phyloP scores from a whole-genome alignment of 2,113 vertebrate genomes.

The Terrapene triunguis region DNA sequence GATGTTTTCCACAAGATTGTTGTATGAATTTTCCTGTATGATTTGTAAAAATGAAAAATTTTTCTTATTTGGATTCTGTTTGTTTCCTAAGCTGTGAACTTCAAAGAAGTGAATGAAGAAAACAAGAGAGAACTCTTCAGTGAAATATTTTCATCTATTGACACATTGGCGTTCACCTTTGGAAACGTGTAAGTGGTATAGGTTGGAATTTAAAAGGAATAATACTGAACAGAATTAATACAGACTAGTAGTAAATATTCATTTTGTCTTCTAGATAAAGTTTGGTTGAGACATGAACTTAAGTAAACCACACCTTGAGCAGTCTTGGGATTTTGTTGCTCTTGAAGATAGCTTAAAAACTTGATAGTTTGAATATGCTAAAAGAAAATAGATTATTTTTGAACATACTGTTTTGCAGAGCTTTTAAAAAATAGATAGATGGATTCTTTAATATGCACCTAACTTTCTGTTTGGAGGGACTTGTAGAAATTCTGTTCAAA shows the following conservation, averaged over 20 bases:
- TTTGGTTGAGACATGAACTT: not conserved
- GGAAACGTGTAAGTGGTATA: conserved; percentile 94
- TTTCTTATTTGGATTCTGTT: conserved; percentile 15
- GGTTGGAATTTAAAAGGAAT: not conserved
- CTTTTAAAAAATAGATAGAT: not conserved
- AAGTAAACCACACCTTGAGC: not conserved
- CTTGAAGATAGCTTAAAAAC: not conserved
- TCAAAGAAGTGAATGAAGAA: conserved; percentile 95
- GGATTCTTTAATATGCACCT: not conserved
- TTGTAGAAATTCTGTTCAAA: not conserved
- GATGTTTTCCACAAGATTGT: not conserved
- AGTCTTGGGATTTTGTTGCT: not conserved
- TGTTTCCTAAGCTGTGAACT: conserved; percentile 89
- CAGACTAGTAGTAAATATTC: not conserved
- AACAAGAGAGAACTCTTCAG: conserved; percentile 91
- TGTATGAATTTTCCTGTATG: not conserved
- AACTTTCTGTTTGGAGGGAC: not conserved
- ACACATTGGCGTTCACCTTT: conserved; percentile 97
- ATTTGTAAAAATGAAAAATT: not conserved
- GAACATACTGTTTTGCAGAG: not conserved
- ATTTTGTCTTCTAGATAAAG: not conserved
- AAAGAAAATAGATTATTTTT: not conserved
- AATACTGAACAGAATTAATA: not conserved
- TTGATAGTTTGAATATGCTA: not conserved
- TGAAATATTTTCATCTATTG: conserved; percentile 94